Evolutionary conservation across 2,888 invertebrate species (phyloP).

Genomic region (Leucoptera coffeella): DNA sequence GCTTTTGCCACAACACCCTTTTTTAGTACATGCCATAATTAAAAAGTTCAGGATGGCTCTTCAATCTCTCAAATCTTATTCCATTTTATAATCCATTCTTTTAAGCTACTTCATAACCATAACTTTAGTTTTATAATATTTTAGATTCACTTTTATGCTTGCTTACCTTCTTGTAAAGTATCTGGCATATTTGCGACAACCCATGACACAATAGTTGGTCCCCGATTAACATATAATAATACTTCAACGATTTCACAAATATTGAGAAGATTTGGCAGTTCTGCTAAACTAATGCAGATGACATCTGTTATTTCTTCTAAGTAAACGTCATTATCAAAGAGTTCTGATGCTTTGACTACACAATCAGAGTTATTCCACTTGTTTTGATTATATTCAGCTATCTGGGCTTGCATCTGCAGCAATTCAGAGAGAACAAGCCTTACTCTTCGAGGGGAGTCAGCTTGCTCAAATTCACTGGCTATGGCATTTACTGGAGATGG

Average conservation of each 20-base stretch:
- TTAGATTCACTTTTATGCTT: too few relatives aligned
- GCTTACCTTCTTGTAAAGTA: conserved; percentile 77
- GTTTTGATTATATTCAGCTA: conserved; percentile 57
- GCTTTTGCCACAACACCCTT: too few relatives aligned
- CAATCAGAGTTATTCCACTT: conserved; percentile 43
- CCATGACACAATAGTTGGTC: conserved; percentile 83
- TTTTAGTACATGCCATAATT: too few relatives aligned
- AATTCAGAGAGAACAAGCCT: conserved; percentile 86
- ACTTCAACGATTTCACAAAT: conserved; percentile 81
- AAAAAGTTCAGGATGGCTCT: too few relatives aligned
- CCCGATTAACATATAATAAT: conserved; percentile 83
- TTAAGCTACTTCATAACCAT: too few relatives aligned
- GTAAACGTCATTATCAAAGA: conserved; percentile 93
- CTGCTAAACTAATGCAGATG: conserved; percentile 88
- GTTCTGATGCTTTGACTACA: conserved; percentile 74
- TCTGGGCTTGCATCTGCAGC: conserved; percentile 80
- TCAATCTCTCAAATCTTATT: too few relatives aligned
- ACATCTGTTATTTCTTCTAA: conserved; percentile 93
- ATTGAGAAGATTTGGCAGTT: conserved; percentile 81
- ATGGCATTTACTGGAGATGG: conserved; percentile 78
- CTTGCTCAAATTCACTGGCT: conserved; percentile 89
- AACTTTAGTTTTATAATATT: too few relatives aligned
- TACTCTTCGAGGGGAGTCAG: conserved; percentile 82
- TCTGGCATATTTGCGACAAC: conserved; percentile 93
- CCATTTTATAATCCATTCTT: too few relatives aligned